Base-by-base conservation (phyloP, 2,888 invertebrate species). In the Dorcus hopei region DNA sequence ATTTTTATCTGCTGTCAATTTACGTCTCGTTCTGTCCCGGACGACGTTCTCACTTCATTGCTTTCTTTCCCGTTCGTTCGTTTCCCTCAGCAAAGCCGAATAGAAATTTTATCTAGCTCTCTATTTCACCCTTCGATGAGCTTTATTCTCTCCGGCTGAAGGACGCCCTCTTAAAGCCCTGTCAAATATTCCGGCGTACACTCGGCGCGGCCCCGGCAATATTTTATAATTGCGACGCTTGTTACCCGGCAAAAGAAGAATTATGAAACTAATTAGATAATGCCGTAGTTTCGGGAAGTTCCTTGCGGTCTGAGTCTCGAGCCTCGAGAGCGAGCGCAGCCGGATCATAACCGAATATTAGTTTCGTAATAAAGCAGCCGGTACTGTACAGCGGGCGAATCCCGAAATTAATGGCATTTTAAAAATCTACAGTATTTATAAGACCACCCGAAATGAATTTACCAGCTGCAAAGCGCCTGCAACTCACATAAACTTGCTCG, bases 1-100 rank as follows among this genome's bases (percentile, higher is more conserved):
- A 64, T 65, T 66, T 66, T 70, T 71, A 67, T 66, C 67, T 64
- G 48, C 62, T 68, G 67, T 65, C 68, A 67, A 70, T 71, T 70
- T 71, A 67, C 70, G 69, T 70, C 65, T 70, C 68, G 66, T 67
- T 68, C 62, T 61, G 63, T 38, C 16, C 51, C 23, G 60, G 61
- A 63, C 61, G 61, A 59, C 58, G 58, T 64, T 62, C 57, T 59
- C 65, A 68, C 65, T 67, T 65, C 66, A 65, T 67, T 65, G 58
- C 61, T 57, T 61, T 41, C 59, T 45, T 7, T 33, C 26, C 26
- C 7, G 26, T 33, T 33, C 26, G 26, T 33, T 7, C 26, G 26
- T 33, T 33, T 33, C 26, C 55, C 49, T 49, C 52, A n/a, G 41
- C 45, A 33, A 38, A 40, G 49, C 48, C 41, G 38, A 54, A 56